phyloP scores from a whole-genome alignment of 1,140 invertebrate genomes.

The Drosophila triauraria region DNA sequence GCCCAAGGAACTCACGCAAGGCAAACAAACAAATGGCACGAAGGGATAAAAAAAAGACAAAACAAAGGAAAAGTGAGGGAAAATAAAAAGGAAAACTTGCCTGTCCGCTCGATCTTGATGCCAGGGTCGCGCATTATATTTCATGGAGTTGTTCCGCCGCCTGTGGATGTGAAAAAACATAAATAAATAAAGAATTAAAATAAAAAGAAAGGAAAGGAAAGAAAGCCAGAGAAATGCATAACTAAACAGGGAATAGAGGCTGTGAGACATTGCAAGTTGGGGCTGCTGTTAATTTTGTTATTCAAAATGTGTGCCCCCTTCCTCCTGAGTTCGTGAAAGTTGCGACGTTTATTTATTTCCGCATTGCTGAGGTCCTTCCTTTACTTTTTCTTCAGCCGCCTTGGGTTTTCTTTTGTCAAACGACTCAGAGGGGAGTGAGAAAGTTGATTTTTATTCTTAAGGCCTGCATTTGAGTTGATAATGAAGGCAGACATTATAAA shows the following conservation, averaged over 20 bases:
- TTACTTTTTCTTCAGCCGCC: conserved; percentile 29
- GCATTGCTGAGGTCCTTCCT: conserved; percentile 60
- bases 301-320: conserved; percentile 69
- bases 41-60: conserved; percentile 33
- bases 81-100: conserved; percentile 64
- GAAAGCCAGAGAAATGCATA: conserved; percentile 66
- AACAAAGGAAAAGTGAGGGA: conserved; percentile 23
- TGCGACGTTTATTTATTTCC: conserved; percentile 84
- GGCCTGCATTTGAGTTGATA: conserved; percentile 63
- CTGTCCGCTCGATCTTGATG: conserved; percentile 36
- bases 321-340: conserved; percentile 45
- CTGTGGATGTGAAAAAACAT: conserved; percentile 52
- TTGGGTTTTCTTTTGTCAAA: conserved; percentile 66
- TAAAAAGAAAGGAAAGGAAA: conserved; percentile 35
- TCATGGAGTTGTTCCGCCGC: conserved; percentile 44
- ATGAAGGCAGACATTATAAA: conserved; percentile 58
- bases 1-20: conserved; percentile 48
- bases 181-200: conserved; percentile 64
- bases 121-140: conserved; percentile 50
- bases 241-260: conserved; percentile 60
- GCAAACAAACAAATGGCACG: conserved; percentile 56
- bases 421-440: background rate
- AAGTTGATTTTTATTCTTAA: conserved; percentile 55
- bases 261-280: conserved; percentile 14
- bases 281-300: conserved; percentile 83